These are phyloP conservation scores for Tiphia femorata DNA, from an alignment of 2,888 invertebrate genomes.

Conservation along the genomic window DNA sequence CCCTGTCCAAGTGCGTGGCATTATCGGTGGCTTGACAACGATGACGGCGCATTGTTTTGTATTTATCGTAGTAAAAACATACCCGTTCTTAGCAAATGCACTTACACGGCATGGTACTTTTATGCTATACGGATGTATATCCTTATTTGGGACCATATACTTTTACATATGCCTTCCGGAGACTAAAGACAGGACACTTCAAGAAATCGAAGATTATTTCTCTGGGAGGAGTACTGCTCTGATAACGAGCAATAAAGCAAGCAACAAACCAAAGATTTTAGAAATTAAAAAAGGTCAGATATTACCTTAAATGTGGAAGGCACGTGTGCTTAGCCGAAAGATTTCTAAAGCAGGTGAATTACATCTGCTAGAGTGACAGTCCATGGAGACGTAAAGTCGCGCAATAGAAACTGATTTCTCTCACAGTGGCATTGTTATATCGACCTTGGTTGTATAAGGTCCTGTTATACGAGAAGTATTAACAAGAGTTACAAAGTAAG, in stretches of 20 bases:
- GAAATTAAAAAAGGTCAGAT: constrained; percentile 56
- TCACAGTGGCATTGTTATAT: too few relatives aligned
- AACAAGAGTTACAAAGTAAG: too few relatives aligned
- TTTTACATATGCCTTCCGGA: constrained; percentile 78
- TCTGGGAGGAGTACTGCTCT: constrained; percentile 74
- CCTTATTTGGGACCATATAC: constrained; percentile 73
- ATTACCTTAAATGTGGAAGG: constrained; percentile 49
- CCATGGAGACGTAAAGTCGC: too few relatives aligned
- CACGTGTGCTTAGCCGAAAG: too few relatives aligned
- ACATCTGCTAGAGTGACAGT: too few relatives aligned
- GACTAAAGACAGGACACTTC: constrained; percentile 77
- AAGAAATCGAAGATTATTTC: constrained; percentile 81
- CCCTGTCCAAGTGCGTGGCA: constrained; percentile 76
- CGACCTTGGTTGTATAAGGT: too few relatives aligned
- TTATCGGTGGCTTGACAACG: constrained; percentile 78
- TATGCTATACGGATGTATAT: constrained; percentile 75
- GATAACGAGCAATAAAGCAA: constrained; percentile 58
- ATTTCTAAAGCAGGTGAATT: too few relatives aligned
- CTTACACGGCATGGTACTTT: constrained; percentile 75
- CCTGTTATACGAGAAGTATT: too few relatives aligned
- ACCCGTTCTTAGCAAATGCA: constrained; percentile 71
- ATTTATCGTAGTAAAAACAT: constrained; percentile 79
- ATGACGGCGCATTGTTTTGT: constrained; percentile 76
- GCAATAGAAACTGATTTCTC: too few relatives aligned
- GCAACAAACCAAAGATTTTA: constrained; percentile 50